Conservation (phyloP, 2,888 invertebrate genomes). For the Oligia latruncula region DNA sequence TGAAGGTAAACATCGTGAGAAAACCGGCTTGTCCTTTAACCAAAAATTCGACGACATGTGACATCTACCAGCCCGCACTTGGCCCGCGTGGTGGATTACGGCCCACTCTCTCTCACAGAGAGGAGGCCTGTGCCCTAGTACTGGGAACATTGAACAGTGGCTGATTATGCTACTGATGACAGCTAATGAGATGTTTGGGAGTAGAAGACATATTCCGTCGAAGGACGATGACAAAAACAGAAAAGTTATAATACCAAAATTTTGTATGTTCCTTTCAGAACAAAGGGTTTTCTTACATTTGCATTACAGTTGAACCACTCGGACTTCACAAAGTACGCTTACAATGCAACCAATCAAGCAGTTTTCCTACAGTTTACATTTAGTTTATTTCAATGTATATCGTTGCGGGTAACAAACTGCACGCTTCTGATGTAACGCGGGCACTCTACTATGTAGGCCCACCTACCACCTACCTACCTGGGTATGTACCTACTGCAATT, state of each 20-base stretch:
- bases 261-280: not conserved
- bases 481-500: conserved; percentile 17
- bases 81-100: no score
- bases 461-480: no score
- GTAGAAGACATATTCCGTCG: not conserved
- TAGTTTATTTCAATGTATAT: not conserved
- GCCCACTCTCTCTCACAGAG: no score
- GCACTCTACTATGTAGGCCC: no score
- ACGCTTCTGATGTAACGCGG: conserved; percentile 14
- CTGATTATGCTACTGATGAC: no score
- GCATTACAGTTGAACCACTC: not conserved
- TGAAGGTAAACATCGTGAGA: no score
- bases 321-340: not conserved
- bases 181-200: not conserved
- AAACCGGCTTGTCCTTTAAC: no score
- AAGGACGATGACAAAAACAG: not conserved
- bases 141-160: no score
- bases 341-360: not conserved
- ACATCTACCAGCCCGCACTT: no score
- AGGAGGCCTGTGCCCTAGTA: no score
- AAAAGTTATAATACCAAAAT: not conserved
- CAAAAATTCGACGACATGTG: no score
- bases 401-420: not conserved
- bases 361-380: conserved; percentile 2
- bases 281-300: not conserved